These are phyloP conservation scores for Ptychodera flava DNA, from an alignment of 35 echinoderm and acorn worm genomes.

Conservation along the genomic window DNA sequence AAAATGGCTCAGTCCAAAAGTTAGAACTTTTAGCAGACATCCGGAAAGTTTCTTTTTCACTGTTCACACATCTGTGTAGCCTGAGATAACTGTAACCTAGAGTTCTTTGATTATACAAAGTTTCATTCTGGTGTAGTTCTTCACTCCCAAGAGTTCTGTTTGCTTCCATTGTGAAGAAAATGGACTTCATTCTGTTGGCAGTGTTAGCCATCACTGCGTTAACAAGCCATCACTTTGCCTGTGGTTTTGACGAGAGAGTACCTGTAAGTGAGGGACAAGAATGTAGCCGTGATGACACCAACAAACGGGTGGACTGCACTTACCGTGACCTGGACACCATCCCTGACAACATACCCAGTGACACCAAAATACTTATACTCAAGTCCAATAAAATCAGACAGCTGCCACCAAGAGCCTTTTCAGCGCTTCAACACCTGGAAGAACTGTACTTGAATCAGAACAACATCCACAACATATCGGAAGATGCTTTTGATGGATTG, in stretches of 20 bases:
- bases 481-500: not conserved
- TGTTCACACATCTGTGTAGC: no score
- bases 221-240: not conserved
- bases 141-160: no score
- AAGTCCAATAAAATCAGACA: not conserved
- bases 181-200: no score
- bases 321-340: not conserved
- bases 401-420: not conserved
- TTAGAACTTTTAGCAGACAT: no score
- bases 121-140: no score
- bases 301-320: not conserved
- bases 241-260: not conserved
- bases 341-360: not conserved
- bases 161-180: no score
- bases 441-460: not conserved
- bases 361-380: not conserved
- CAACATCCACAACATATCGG: not conserved
- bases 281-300: not conserved
- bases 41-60: no score
- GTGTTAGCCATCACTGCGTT: not conserved
- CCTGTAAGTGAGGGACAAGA: not conserved
- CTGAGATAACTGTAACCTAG: no score
- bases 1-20: no score
- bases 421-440: not conserved
- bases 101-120: no score